Evolutionary conservation across 1,140 invertebrate species (phyloP).

Genomic region (Coptotermes formosanus): DNA sequence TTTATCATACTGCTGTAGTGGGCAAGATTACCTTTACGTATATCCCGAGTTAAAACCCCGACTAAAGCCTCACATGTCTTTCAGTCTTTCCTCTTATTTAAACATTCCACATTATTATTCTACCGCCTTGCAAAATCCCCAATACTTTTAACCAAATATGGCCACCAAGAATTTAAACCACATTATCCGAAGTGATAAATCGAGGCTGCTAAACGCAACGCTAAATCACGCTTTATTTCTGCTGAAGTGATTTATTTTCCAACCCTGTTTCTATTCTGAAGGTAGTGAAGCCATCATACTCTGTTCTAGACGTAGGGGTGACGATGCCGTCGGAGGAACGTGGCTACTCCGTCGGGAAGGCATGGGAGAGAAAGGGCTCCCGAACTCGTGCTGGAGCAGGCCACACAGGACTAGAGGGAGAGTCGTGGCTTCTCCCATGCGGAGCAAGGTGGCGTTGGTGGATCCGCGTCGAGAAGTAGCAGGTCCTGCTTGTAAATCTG

Average conservation of each 20-base stretch:
- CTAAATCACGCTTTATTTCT: background rate
- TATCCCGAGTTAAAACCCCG: too few species aligned
- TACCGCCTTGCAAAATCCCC: too few species aligned
- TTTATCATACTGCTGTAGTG: too few species aligned
- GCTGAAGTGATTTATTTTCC: background rate
- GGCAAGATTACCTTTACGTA: too few species aligned
- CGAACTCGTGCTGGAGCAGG: constrained; percentile 40
- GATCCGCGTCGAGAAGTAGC: background rate
- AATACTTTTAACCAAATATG: too few species aligned
- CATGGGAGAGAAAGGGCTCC: constrained; percentile 4
- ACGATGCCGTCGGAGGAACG: background rate
- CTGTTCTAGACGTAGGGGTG: background rate
- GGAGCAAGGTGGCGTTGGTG: constrained; percentile 23
- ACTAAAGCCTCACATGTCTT: too few species aligned
- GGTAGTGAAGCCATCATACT: constrained; percentile 1
- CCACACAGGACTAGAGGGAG: constrained; percentile 48
- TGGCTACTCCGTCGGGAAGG: background rate
- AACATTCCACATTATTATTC: too few species aligned
- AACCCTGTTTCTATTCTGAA: background rate
- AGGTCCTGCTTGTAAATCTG: background rate
- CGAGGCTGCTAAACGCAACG: background rate
- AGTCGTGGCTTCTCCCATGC: constrained; percentile 42
- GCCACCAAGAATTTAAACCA: too few species aligned
- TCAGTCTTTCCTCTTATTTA: too few species aligned
- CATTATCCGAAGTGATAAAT: too few species aligned